phyloP scores from a whole-genome alignment of 2,888 invertebrate species.

The Heliconius erato region DNA sequence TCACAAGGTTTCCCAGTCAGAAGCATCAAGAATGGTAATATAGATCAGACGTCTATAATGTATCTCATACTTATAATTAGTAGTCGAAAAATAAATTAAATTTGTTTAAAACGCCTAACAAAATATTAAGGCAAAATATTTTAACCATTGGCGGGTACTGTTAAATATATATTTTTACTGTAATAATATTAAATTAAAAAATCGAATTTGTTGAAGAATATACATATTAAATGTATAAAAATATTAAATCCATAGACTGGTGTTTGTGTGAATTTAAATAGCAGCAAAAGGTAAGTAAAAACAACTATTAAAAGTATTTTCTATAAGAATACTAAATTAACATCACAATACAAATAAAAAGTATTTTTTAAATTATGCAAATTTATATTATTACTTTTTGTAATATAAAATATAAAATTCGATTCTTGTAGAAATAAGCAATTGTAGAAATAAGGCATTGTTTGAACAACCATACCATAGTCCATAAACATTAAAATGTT shows the following conservation, averaged over 20 bases:
- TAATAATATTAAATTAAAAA: neutral
- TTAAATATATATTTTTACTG: neutral
- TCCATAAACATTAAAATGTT: neutral
- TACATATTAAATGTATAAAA: neutral
- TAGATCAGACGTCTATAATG: constrained; percentile 39
- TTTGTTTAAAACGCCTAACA: neutral
- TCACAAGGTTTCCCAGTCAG: constrained; percentile 49
- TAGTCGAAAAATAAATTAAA: constrained; percentile 23
- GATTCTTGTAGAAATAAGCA: neutral
- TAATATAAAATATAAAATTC: neutral
- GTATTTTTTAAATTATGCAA: neutral
- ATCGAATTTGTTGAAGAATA: neutral
- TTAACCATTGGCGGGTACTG: neutral
- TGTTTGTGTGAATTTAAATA: constrained; percentile 7
- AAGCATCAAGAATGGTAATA: constrained; percentile 34
- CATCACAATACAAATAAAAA: neutral
- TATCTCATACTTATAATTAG: constrained; percentile 24
- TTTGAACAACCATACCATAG: neutral
- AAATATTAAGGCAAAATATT: constrained; percentile 4
- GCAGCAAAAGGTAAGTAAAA: constrained; percentile 8
- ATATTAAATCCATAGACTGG: neutral
- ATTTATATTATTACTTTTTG: neutral
- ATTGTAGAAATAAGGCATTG: neutral
- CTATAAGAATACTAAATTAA: too few relatives aligned
- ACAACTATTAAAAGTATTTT: neutral